Conservation (phyloP, 2,888 invertebrate genomes). For the Amitus sp. region DNA sequence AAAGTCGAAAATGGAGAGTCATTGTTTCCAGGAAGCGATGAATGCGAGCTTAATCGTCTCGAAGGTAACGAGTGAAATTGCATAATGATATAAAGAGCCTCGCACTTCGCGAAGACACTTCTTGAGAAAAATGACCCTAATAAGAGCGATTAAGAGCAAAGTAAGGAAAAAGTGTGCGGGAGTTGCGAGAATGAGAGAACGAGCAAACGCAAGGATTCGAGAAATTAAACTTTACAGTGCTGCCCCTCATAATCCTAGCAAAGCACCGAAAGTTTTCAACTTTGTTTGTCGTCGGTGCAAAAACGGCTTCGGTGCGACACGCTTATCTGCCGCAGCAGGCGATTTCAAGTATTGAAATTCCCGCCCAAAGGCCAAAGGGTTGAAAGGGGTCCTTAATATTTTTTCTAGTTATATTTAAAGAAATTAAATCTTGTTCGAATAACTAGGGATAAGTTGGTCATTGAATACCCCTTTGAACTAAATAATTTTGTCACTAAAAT, state of each 20-base stretch:
- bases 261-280: slow-evolving; percentile 51
- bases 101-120: neutral
- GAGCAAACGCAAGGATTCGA: slow-evolving; percentile 44
- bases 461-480: too few relatives aligned
- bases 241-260: slow-evolving; percentile 57
- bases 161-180: slow-evolving; percentile 19
- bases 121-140: slow-evolving; percentile 30
- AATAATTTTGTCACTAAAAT: too few relatives aligned
- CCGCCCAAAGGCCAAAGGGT: slow-evolving; percentile 8
- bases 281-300: slow-evolving; percentile 41
- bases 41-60: neutral
- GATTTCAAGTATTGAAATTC: slow-evolving; percentile 23
- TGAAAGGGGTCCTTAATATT: too few relatives aligned
- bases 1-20: too few relatives aligned
- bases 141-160: slow-evolving; percentile 35
- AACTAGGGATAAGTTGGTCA: too few relatives aligned
- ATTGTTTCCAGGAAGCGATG: too few relatives aligned
- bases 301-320: slow-evolving; percentile 33
- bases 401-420: slow-evolving; percentile 13
- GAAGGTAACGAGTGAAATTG: neutral
- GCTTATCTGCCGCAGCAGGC: slow-evolving; percentile 33
- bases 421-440: too few relatives aligned
- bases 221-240: slow-evolving; percentile 57
- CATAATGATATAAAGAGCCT: neutral
- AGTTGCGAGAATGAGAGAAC: slow-evolving; percentile 16